These are phyloP conservation scores for Dermatophagoides farinae DNA, from an alignment of 1,140 invertebrate genomes.

Conservation along the genomic window DNA sequence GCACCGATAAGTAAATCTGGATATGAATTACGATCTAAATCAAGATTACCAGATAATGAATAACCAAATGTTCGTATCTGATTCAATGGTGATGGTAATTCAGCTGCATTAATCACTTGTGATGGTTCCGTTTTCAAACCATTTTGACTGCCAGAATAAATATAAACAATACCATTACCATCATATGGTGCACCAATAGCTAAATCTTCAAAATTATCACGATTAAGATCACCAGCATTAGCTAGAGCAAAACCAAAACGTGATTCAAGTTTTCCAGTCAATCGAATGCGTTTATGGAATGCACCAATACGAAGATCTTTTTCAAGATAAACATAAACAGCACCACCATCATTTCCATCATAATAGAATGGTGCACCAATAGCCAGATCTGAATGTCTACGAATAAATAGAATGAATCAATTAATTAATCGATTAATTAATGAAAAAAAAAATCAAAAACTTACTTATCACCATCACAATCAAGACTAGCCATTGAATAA, in stretches of 20 bases:
- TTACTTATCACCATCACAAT: slow-evolving; percentile 67
- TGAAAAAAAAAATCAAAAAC: slow-evolving; percentile 18
- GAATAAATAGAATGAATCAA: slow-evolving; percentile 18
- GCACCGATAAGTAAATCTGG: slow-evolving; percentile 74
- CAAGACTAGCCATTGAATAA: slow-evolving; percentile 57
- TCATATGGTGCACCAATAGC: slow-evolving; percentile 89
- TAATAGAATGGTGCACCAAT: slow-evolving; percentile 83
- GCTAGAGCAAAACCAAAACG: slow-evolving; percentile 66
- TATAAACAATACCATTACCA: slow-evolving; percentile 69
- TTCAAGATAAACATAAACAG: slow-evolving; percentile 70
- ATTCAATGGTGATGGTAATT: slow-evolving; percentile 17
- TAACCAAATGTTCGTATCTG: slow-evolving; percentile 55
- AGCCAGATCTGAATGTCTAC: slow-evolving; percentile 56
- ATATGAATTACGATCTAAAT: slow-evolving; percentile 76
- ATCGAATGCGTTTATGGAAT: slow-evolving; percentile 25
- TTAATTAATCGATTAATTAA: too few relatives aligned
- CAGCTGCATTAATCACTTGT: slow-evolving; percentile 36
- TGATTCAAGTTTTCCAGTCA: slow-evolving; percentile 48
- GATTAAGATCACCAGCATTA: slow-evolving; percentile 54
- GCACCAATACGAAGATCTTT: neutral
- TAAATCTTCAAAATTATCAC: slow-evolving; percentile 46
- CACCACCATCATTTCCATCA: slow-evolving; percentile 49
- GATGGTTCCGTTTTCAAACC: slow-evolving; percentile 52
- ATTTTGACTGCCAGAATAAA: slow-evolving; percentile 54
- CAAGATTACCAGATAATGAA: slow-evolving; percentile 62